A percentile compares a stretch with the other conserved stretches of the same genome.
These are phyloP conservation scores for Natator depressus DNA, from an alignment of 2,113 vertebrate genomes.

Conservation along the genomic window DNA sequence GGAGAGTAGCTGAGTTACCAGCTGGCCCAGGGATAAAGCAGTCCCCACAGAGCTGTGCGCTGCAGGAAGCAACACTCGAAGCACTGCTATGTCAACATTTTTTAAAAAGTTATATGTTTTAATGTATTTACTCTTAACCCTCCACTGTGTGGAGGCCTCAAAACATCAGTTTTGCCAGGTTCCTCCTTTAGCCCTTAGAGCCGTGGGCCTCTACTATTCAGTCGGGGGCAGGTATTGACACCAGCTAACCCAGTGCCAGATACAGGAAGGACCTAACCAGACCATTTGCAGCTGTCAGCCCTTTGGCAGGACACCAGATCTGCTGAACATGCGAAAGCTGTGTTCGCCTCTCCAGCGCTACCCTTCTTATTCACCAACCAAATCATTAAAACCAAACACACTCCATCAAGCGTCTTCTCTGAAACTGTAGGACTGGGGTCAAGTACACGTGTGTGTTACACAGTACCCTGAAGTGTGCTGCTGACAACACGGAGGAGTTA, in stretches of 20 bases:
- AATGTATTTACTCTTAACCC: not conserved
- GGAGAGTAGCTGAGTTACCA: not conserved
- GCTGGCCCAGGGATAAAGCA: not conserved
- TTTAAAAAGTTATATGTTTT: not conserved
- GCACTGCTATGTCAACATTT: not conserved
- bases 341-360: not conserved
- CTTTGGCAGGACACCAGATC: not conserved
- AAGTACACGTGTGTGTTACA: not conserved
- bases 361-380: not conserved
- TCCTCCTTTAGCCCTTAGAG: not conserved
- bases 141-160: too few species aligned
- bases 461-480: not conserved
- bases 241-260: not conserved
- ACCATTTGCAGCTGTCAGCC: not conserved
- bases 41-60: not conserved
- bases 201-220: not conserved
- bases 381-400: accelerated
- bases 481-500: not conserved
- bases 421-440: accelerated
- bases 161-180: not conserved
- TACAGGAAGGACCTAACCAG: not conserved
- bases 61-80: not conserved
- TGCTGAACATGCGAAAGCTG: not conserved
- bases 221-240: not conserved
- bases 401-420: too few species aligned